These are phyloP conservation scores for Cenopis cana DNA, from an alignment of 2,888 invertebrate genomes.

Conservation along the genomic window DNA sequence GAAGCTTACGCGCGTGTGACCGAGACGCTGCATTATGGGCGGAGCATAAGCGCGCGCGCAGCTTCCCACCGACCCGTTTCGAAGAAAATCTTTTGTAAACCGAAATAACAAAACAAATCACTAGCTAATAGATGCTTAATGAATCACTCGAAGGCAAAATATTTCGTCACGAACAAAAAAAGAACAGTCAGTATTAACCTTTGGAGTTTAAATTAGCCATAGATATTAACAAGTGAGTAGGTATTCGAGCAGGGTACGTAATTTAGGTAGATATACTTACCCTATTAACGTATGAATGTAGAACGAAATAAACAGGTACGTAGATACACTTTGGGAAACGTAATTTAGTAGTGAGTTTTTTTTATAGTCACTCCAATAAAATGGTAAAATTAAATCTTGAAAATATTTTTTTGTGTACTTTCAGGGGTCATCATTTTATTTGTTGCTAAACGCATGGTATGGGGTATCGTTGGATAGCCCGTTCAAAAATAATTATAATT, in stretches of 20 bases:
- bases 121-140: slow-evolving; percentile 55
- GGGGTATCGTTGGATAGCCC: too few species aligned
- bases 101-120: slow-evolving; percentile 65
- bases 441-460: too few species aligned
- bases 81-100: slow-evolving; percentile 53
- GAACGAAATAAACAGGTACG: too few species aligned
- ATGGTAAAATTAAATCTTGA: too few species aligned
- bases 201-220: not conserved
- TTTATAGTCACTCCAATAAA: too few species aligned
- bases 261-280: not conserved
- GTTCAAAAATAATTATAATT: too few species aligned
- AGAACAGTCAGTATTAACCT: slow-evolving; percentile 23
- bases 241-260: too few species aligned
- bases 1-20: slow-evolving; percentile 45
- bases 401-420: too few species aligned
- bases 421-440: too few species aligned
- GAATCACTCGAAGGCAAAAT: slow-evolving; percentile 47
- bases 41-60: slow-evolving; percentile 57
- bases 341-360: too few species aligned
- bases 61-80: slow-evolving; percentile 62
- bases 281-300: not conserved
- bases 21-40: slow-evolving; percentile 59
- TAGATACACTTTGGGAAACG: too few species aligned
- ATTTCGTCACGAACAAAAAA: slow-evolving; percentile 15
- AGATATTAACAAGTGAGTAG: not conserved